A percentile compares a stretch with the other conserved stretches of the same genome.
Evolutionary conservation across 64 coral and sea anemone genomes (phyloP).

Genomic region (Montipora sp.): DNA sequence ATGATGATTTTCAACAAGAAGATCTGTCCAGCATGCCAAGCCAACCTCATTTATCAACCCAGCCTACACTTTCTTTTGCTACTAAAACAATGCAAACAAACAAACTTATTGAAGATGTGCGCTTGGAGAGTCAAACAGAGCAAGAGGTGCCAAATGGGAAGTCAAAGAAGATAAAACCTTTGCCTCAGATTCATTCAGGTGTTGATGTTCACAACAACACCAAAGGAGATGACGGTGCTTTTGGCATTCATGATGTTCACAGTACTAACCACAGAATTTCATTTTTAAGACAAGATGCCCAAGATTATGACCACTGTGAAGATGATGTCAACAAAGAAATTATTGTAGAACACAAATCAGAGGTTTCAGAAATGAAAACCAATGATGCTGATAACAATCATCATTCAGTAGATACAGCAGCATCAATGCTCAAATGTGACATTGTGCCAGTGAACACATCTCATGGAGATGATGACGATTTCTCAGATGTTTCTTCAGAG

Average conservation of each 20-base stretch:
- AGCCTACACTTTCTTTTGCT: slow-evolving; percentile 26
- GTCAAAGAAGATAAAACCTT: slow-evolving; percentile 12
- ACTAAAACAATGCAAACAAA: background rate
- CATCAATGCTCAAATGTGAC: background rate
- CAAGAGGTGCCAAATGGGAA: background rate
- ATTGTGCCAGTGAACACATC: background rate
- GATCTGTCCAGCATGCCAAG: background rate
- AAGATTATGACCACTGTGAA: background rate
- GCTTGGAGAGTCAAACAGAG: background rate
- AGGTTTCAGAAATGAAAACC: background rate
- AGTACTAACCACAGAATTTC: background rate
- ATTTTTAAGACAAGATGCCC: slow-evolving; percentile 27
- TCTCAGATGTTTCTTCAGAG: slow-evolving; percentile 17
- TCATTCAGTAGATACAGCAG: background rate
- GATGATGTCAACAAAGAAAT: background rate
- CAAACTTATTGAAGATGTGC: background rate
- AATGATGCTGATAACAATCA: background rate
- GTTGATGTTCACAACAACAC: background rate
- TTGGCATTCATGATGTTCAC: background rate
- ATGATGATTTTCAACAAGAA: background rate
- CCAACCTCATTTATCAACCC: background rate
- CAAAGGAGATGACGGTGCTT: background rate
- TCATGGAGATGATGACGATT: background rate
- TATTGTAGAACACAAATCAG: background rate
- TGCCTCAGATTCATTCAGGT: slow-evolving; percentile 28